Conservation (phyloP, 1,140 invertebrate genomes). For the Apolygus lucorum region DNA sequence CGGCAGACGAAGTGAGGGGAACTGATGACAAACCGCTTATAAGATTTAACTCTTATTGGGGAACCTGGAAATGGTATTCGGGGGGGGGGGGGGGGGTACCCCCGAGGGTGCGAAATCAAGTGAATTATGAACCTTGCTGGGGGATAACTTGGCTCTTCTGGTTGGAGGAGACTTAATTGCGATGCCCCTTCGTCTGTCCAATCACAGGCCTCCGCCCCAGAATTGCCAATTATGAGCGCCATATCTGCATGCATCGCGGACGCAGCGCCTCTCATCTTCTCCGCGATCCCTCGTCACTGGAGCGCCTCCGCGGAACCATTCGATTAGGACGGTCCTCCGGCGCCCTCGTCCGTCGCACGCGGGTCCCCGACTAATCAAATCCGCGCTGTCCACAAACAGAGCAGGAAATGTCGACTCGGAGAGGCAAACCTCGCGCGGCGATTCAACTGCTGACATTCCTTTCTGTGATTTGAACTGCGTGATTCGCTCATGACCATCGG, state of each 20-base stretch:
- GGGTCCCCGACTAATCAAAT: no score
- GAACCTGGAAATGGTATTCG: not conserved
- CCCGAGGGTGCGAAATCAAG: conserved; percentile 12
- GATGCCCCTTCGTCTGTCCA: conserved; percentile 12
- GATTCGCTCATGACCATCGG: no score
- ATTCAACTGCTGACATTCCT: no score
- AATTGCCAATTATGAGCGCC: conserved; percentile 14
- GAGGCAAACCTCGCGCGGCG: no score
- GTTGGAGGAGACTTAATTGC: conserved; percentile 12
- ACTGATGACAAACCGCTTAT: conserved; percentile 13
- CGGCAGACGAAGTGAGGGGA: not conserved
- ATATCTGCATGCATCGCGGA: conserved; percentile 16
- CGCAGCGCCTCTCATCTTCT: no score
- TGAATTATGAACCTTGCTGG: conserved; percentile 6
- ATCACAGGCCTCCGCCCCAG: conserved; percentile 4
- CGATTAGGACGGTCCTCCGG: no score
- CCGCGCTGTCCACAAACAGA: no score
- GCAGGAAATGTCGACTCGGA: no score
- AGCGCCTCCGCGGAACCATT: no score
- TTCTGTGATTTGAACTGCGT: no score
- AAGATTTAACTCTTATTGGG: conserved; percentile 13
- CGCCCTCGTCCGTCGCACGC: no score
- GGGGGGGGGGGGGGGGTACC: not conserved
- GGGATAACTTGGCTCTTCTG: conserved; percentile 1
- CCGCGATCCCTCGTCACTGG: no score